Base-by-base conservation (phyloP, 2,113 vertebrate species). In the Odontesthes bonariensis region DNA sequence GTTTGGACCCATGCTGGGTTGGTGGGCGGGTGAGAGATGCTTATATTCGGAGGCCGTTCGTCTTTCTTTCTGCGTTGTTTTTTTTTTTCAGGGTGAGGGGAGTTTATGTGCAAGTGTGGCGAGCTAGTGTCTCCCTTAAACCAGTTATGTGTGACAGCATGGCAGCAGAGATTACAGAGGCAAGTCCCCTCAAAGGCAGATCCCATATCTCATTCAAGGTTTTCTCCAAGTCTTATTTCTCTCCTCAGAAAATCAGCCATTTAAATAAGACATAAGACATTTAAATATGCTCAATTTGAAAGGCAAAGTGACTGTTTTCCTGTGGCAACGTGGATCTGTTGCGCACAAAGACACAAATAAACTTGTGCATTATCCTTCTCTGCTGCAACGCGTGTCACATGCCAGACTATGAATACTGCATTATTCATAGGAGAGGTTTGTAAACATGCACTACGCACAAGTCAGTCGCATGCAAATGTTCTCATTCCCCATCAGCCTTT, bases 21-120 rank as follows among this genome's bases (percentile, higher is more conserved):
- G 77, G 88, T 85, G 84, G 78, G 90, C 40, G 90, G 81, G 84
- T 23, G 88, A 75, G 80, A 88, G 55, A 83, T 84, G 73, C 73
- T 83, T 81, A 51, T 80, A 55, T 74, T 58, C 78, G 6, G 65
- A 57, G 69, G 49, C 46, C 14, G 62, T 46, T 73, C 20, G 54
- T 62, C n/a, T 70, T 69, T 82, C 38, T 31, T n/a, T 71, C 46
- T 76, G 56, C 23, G 40, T 57, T 69, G 58, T 77, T 71, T 73
- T 73, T 69, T 77, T 71, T 73, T 73, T 69, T 80, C 75, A 70
- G 54, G 67, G 56, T 8, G 54, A 31, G 17, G 53, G 58, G 73
- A 77, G 54, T 75, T 56, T 63, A 62, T 68, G 54, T 40, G 62
- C 2, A 22, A 47, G 33, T 23, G 3, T 67, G 51, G 31, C 1